Evolutionary conservation across 2,888 invertebrate species (phyloP), one percentile per base, ranked within the genome.

Genomic region (Plemyria rubiginata): DNA sequence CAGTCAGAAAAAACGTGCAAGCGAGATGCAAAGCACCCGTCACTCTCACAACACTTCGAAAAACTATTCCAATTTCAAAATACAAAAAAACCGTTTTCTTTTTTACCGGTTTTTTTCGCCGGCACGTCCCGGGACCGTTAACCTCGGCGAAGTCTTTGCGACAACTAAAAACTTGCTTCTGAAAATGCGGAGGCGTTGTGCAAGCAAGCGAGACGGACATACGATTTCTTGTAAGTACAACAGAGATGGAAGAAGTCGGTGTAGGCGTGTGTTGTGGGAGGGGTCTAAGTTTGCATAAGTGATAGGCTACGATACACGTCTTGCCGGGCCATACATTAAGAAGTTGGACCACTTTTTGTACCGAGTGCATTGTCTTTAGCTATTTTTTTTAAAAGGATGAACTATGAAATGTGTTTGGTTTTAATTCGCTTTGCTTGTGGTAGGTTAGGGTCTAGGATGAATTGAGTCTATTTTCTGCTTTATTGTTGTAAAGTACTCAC

Each of bases 91-190:
- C 62, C 50, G 49, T 72, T 77, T 79, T 79, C 16, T 45, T 45
- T 45, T 81, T 72, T 67, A 72, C 70, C 70, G 63, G 63, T 71
- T 75, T 78, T 80, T 83, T 84, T 78, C 60, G 63, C 67, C 69
- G 68, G 68, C 69, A 72, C 71, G 60, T 56, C 68, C 73, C 71
- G 72, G 74, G 81, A 77, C 81, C 88, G 87, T 80, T 86, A 78
- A 74, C 78, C 80, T 79, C 77, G 77, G 66, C 88, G 85, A 77
- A 75, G 90, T 84, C 90, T 87, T 88, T 82, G 75, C 79, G 79
- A 76, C 84, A 81, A 92, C 92, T 92, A 92, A 92, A 92, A 92
- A 92, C 86, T 84, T 72, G 78, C 65, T 70, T 73, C 85, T 85
- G 86, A 85, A 84, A 85, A 82, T 75, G 82, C 81, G 91, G 84